Percentiles rank a stretch among this genome's conserved stretches.
phyloP scores from a whole-genome alignment of 2,113 vertebrate genomes.

The Excalfactoria chinensis region DNA sequence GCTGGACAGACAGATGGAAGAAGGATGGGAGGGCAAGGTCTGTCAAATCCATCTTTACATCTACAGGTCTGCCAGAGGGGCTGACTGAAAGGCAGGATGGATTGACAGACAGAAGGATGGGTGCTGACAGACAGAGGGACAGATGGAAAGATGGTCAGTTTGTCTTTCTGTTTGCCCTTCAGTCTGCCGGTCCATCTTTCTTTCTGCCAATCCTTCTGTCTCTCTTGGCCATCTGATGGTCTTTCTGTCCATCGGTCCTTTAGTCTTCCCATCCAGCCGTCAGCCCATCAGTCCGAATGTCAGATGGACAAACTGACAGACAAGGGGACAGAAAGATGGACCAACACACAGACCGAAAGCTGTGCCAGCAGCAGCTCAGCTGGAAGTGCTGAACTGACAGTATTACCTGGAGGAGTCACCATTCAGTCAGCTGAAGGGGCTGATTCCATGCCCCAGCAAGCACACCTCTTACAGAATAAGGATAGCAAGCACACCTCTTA shows the following conservation, averaged over 20 bases:
- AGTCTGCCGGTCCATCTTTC: no score
- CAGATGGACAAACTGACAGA: neutral
- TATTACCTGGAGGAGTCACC: neutral
- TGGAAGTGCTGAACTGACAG: neutral
- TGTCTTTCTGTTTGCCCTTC: neutral
- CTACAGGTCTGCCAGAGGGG: neutral
- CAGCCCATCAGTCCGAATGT: neutral
- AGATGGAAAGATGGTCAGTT: neutral
- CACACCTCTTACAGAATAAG: neutral
- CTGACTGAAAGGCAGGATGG: neutral
- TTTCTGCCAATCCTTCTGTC: neutral
- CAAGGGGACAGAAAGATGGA: accelerated
- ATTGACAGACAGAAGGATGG: neutral
- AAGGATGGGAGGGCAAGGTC: no score
- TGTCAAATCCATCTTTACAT: neutral
- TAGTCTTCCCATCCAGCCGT: no score
- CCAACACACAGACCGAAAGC: neutral
- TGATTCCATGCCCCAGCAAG: neutral
- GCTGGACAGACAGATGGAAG: no score
- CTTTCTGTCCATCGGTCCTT: no score
- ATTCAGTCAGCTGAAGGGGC: neutral
- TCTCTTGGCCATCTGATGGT: no score
- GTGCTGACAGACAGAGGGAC: neutral
- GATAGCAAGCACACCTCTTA: neutral
- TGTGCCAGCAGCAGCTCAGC: neutral